A percentile compares a stretch with the other conserved stretches of the same genome.
phyloP scores from a whole-genome alignment of 2,888 invertebrate genomes.

The Zhuqinia jingwanae region DNA sequence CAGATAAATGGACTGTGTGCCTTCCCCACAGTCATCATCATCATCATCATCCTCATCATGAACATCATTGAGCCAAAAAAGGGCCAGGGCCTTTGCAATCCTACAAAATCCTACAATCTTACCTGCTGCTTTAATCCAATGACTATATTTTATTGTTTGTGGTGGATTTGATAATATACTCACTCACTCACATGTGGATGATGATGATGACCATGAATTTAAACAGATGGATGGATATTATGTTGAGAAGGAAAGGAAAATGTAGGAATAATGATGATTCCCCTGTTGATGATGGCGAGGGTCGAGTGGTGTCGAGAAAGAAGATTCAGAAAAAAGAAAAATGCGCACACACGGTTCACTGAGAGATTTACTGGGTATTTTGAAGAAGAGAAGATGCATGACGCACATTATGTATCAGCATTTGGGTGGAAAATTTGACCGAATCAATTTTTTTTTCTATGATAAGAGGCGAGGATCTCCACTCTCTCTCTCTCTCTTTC shows the following conservation, averaged over 20 bases:
- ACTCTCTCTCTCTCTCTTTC: not conserved
- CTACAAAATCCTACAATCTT: too few species aligned
- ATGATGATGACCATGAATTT: constrained; percentile 1
- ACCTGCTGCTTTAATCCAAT: too few species aligned
- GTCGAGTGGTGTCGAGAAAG: constrained; percentile 8
- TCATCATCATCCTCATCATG: not conserved
- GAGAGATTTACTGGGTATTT: too few species aligned
- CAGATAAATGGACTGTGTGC: constrained; percentile 53
- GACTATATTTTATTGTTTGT: too few species aligned
- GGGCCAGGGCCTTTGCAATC: too few species aligned
- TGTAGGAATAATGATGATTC: too few species aligned
- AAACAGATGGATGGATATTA: constrained; percentile 33
- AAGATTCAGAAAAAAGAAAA: not conserved
- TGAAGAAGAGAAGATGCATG: too few species aligned
- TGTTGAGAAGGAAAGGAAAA: not conserved
- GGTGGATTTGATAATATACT: too few species aligned
- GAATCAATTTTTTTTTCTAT: not conserved
- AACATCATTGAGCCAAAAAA: too few species aligned
- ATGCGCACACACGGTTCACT: not conserved
- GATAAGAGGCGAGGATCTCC: not conserved
- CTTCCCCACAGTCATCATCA: not conserved
- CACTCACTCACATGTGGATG: not conserved
- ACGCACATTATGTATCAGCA: too few species aligned
- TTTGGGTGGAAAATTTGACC: not conserved
- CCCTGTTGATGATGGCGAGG: constrained; percentile 24